A percentile compares a stretch with the other conserved stretches of the same genome.
Conservation (phyloP, 2,888 invertebrate genomes). For the Melinaea menophilus region DNA sequence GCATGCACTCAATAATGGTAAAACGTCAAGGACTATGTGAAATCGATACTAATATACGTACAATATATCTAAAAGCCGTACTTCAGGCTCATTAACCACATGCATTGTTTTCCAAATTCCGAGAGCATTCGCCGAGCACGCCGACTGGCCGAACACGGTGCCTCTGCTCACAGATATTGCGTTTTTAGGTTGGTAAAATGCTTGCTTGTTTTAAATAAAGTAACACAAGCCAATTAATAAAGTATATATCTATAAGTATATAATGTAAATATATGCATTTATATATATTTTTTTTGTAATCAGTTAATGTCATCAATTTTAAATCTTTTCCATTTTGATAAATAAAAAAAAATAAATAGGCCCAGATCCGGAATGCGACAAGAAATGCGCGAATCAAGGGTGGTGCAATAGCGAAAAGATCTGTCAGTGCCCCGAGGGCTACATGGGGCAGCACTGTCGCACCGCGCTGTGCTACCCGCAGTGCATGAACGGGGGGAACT, state of each 20-base stretch:
- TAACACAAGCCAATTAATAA: neutral
- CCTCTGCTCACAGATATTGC: constrained; percentile 73
- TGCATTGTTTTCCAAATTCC: constrained; percentile 60
- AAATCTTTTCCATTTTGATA: no score
- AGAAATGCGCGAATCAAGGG: constrained; percentile 90
- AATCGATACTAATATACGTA: constrained; percentile 31
- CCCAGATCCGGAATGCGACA: constrained; percentile 93
- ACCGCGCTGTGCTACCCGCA: constrained; percentile 94
- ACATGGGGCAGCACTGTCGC: constrained; percentile 93
- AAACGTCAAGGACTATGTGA: constrained; percentile 2
- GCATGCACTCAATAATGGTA: neutral
- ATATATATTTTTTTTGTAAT: neutral
- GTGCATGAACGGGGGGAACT: constrained; percentile 95
- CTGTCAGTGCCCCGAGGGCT: constrained; percentile 93
- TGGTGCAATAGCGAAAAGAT: constrained; percentile 90
- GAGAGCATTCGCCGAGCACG: constrained; percentile 60
- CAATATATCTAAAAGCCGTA: constrained; percentile 12
- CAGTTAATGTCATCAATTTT: no score
- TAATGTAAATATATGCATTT: constrained; percentile 3
- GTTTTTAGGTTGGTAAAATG: constrained; percentile 74
- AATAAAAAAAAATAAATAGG: constrained; percentile 61
- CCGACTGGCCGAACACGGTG: constrained; percentile 66
- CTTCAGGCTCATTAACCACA: constrained; percentile 53
- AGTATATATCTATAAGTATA: constrained; percentile 20
- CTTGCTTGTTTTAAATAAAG: constrained; percentile 49